phyloP scores from a whole-genome alignment of 2,797 vertebrate genomes.

The Sebastes paucispinis region DNA sequence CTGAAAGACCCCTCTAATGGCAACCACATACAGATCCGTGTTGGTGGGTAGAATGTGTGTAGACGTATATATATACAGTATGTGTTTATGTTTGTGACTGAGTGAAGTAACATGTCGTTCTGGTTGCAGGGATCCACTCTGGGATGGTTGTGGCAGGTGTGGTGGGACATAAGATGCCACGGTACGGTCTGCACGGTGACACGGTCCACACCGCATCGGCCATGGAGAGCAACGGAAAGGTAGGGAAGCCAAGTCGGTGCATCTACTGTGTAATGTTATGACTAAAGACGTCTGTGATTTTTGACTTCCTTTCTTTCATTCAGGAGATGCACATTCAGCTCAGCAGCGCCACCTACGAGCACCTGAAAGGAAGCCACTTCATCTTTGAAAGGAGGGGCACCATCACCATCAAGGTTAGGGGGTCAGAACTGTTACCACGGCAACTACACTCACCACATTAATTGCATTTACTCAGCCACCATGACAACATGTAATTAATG shows the following conservation, averaged over 20 bases:
- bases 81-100: neutral
- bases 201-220: conserved; percentile 83
- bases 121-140: conserved; percentile 79
- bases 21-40: conserved; percentile 83
- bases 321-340: conserved; percentile 84
- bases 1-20: conserved; percentile 84
- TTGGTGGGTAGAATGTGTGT: conserved; percentile 64
- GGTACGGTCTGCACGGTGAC: conserved; percentile 83
- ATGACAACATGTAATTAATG: neutral
- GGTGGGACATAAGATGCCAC: conserved; percentile 84
- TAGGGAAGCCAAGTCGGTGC: neutral
- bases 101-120: neutral
- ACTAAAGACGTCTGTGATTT: neutral
- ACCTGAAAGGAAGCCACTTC: conserved; percentile 82
- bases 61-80: neutral
- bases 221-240: conserved; percentile 85
- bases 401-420: conserved; percentile 81
- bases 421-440: conserved; percentile 13
- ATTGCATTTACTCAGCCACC: neutral
- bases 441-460: conserved; percentile 3
- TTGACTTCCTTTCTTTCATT: neutral
- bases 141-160: conserved; percentile 84
- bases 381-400: conserved; percentile 81
- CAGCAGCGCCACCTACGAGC: conserved; percentile 81
- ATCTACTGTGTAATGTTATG: neutral